Base-by-base conservation (phyloP, 1,140 invertebrate genomes). In the Eumaeus atala region DNA sequence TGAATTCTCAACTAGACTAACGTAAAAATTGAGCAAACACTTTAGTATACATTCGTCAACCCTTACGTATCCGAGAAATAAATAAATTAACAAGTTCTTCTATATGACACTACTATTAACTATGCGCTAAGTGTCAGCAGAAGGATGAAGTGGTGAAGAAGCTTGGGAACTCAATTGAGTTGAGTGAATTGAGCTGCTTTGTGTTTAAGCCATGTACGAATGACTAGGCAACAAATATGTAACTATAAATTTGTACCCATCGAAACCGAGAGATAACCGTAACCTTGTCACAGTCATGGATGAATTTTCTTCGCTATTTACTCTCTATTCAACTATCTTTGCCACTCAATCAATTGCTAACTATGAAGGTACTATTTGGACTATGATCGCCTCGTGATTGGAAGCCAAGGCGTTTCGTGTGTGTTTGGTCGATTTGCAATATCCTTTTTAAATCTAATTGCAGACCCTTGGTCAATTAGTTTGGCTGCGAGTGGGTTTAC, bases 1-100 rank as follows among this genome's bases (percentile, higher is more conserved):
- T 84, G 77, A 81, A 72, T 77, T 65, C 72, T 58, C 62, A 59
- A 57, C 67, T 77, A 75, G 65, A 79, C 71, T 80, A 78, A 61
- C 66, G 59, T 72, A 72, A 68, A 68, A 73, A 81, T 82, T 84
- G 80, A 85, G 82, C 82, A 79, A 77, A 75, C 68, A 74, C 69
- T 56, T 53, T 62, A 61, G 51, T 66, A 59, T 59, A 68, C 58
- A 65, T 64, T 70, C 52, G 65, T 62, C 61, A 63, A 61, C 52
- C 59, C 62, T 68, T 68, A 71, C 72, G 66, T 71, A 72, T 73
- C 63, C 62, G 68, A 60, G 66, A 67, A 77, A 82, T 82, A 80
- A 82, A 84, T 82, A 83, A 84, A 68, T 85, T 78, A 84, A 72
- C 66, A 71, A 74, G 64, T 62, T 33, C 28, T 34, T 67, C 67